Evolutionary conservation across 2,888 invertebrate genomes (phyloP).

Genomic region (Apamea sordens): DNA sequence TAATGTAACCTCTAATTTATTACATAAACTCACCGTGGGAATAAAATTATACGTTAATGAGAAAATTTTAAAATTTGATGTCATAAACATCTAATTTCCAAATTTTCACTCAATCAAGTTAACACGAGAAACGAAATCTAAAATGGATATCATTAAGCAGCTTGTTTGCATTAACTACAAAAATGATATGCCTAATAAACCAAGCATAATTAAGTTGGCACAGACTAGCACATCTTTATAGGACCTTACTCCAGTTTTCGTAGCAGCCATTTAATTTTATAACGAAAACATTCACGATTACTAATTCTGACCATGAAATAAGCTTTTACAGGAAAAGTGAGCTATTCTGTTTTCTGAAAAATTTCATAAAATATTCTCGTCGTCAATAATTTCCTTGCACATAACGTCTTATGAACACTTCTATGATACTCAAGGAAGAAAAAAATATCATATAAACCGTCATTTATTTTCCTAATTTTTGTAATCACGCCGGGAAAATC

Average conservation of each 20-base stretch:
- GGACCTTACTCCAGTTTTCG: background rate
- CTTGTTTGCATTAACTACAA: background rate
- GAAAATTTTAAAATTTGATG: slow-evolving; percentile 45
- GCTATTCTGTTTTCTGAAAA: background rate
- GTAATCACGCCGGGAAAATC: background rate
- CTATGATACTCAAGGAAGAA: background rate
- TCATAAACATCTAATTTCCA: background rate
- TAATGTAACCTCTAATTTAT: slow-evolving; percentile 22
- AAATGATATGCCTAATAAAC: background rate
- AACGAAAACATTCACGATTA: background rate
- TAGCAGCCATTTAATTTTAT: background rate
- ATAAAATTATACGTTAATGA: slow-evolving; percentile 11
- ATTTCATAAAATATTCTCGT: background rate
- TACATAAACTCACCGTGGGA: slow-evolving; percentile 15
- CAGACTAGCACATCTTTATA: background rate
- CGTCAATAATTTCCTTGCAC: background rate
- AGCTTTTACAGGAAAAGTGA: background rate
- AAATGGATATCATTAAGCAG: background rate
- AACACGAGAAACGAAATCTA: slow-evolving; percentile 26
- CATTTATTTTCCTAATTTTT: background rate
- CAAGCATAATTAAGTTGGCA: background rate
- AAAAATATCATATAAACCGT: background rate
- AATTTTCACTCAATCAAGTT: slow-evolving; percentile 32
- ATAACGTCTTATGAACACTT: background rate
- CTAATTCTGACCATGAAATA: background rate